Evolutionary conservation across 2,888 invertebrate species (phyloP).

Genomic region (Eurois occulta): DNA sequence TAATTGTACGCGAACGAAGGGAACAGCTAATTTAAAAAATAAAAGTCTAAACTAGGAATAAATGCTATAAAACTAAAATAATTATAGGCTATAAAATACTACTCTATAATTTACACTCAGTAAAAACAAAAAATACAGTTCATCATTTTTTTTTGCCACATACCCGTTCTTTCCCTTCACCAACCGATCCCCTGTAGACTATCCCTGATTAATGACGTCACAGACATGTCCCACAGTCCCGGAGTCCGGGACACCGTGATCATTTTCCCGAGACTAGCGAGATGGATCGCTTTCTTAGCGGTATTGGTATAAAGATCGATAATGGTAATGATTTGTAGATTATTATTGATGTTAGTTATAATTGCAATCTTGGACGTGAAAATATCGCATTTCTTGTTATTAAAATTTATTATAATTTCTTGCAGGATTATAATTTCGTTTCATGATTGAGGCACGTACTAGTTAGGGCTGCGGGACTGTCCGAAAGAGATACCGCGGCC

Average conservation of each 20-base stretch:
- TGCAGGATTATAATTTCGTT: not conserved
- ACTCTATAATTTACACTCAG: not conserved
- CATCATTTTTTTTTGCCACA: not conserved
- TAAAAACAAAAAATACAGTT: not conserved
- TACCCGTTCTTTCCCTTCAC: conserved; percentile 43
- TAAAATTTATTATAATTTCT: not conserved
- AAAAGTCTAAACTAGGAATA: too few relatives aligned
- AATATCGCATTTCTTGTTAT: not conserved
- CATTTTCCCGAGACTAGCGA: conserved; percentile 61
- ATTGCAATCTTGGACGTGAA: not conserved
- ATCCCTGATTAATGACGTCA: conserved; percentile 67
- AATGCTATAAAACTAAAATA: not conserved
- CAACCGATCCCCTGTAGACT: conserved; percentile 60
- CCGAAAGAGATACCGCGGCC: too few relatives aligned
- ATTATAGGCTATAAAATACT: not conserved
- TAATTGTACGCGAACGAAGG: too few relatives aligned
- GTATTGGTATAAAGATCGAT: conserved; percentile 51
- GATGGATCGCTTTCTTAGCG: conserved; percentile 62
- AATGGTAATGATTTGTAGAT: conserved; percentile 38
- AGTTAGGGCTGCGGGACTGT: too few relatives aligned
- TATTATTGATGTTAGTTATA: not conserved
- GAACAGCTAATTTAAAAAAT: too few relatives aligned
- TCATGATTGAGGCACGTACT: not conserved
- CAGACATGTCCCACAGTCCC: conserved; percentile 48
- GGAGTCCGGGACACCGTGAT: conserved; percentile 48